Percentiles rank a stretch among this genome's conserved stretches.
phyloP scores from a whole-genome alignment of 1,140 invertebrate species.

The Drosophila bocki region DNA sequence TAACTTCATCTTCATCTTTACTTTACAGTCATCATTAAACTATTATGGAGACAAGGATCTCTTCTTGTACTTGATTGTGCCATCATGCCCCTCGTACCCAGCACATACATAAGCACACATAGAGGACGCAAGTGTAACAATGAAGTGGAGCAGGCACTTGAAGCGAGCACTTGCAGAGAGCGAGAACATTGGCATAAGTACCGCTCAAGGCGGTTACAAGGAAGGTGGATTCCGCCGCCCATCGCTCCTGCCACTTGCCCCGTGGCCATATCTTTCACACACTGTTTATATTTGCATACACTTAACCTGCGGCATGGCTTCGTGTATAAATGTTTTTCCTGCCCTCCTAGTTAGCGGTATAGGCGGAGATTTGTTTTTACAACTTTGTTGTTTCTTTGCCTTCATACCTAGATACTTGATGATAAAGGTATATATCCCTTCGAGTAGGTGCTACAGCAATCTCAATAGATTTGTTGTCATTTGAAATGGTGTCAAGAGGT shows the following conservation, averaged over 20 bases:
- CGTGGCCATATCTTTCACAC: constrained; percentile 61
- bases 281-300: constrained; percentile 81
- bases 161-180: constrained; percentile 46
- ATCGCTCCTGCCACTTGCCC: background rate
- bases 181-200: constrained; percentile 75
- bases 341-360: constrained; percentile 38
- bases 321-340: constrained; percentile 54
- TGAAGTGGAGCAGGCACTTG: constrained; percentile 65
- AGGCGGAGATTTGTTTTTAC: constrained; percentile 70
- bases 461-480: background rate
- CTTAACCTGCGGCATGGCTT: constrained; percentile 72
- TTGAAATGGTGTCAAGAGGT: constrained; percentile 6
- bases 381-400: constrained; percentile 61
- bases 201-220: constrained; percentile 62
- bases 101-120: constrained; percentile 7
- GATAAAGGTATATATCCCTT: background rate
- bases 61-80: background rate
- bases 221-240: constrained; percentile 14
- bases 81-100: constrained; percentile 23
- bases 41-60: background rate
- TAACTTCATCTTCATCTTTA: background rate
- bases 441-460: background rate
- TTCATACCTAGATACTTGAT: background rate
- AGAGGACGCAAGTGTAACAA: constrained; percentile 64
- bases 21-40: background rate